These are phyloP conservation scores for Gryllus bimaculatus DNA, from an alignment of 1,140 invertebrate species.

Conservation along the genomic window DNA sequence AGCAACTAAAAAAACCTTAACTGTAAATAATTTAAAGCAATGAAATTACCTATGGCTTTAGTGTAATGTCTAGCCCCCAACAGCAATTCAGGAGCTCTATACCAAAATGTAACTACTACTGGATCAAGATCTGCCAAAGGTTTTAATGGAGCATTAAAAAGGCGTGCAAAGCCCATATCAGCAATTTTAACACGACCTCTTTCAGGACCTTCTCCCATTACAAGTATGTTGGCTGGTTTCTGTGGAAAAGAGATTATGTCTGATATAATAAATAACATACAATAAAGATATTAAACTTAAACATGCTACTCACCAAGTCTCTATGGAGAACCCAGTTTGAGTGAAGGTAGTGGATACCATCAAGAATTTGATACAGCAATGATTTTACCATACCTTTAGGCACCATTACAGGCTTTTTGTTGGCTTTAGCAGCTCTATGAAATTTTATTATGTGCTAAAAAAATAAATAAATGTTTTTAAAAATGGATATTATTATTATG, in stretches of 20 bases:
- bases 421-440: conserved; percentile 95
- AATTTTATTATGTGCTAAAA: conserved; percentile 96
- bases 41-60: conserved; percentile 83
- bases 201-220: conserved; percentile 98
- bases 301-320: conserved; percentile 69
- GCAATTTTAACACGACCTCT: conserved; percentile 97
- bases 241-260: conserved; percentile 32
- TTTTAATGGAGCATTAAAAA: conserved; percentile 97
- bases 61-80: conserved; percentile 96
- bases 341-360: conserved; percentile 99
- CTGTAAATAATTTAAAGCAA: not conserved
- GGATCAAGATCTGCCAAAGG: conserved; percentile 96
- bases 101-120: conserved; percentile 99
- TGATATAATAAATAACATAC: too few relatives aligned
- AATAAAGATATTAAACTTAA: not conserved
- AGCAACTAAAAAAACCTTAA: not conserved
- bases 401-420: conserved; percentile 93
- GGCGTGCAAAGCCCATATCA: conserved; percentile 99
- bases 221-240: conserved; percentile 99
- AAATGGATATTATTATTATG: conserved; percentile 23
- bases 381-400: conserved; percentile 98
- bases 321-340: conserved; percentile 99
- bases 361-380: conserved; percentile 94
- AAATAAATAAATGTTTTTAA: conserved; percentile 9
- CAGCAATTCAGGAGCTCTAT: conserved; percentile 92